phyloP scores from a whole-genome alignment of 30 jellyfish, hydroid and myxozoan species.

The Rhopilema esculentum region DNA sequence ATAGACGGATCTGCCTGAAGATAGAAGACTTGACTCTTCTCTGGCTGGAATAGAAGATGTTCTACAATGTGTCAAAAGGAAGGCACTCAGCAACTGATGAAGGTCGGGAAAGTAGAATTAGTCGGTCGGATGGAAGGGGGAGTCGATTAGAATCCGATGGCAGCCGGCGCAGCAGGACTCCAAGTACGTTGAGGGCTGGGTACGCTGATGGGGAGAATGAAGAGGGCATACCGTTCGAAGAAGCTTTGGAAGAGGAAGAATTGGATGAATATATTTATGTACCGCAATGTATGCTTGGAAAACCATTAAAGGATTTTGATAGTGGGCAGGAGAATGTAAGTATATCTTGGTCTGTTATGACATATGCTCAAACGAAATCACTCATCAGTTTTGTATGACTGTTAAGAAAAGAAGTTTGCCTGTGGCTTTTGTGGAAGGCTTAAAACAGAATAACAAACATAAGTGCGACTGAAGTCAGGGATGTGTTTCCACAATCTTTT shows the following conservation, averaged over 20 bases:
- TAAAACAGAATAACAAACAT: constrained; percentile 45
- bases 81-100: constrained; percentile 68
- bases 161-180: constrained; percentile 77
- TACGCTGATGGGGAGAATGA: constrained; percentile 67
- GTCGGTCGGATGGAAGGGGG: constrained; percentile 88
- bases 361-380: background rate
- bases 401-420: background rate
- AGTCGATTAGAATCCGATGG: constrained; percentile 77
- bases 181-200: constrained; percentile 78
- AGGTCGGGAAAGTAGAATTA: constrained; percentile 78
- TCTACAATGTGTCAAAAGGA: constrained; percentile 91
- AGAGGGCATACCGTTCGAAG: constrained; percentile 50
- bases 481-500: constrained; percentile 2
- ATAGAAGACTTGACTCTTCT: background rate
- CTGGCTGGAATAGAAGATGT: constrained; percentile 56
- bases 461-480: constrained; percentile 7
- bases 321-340: constrained; percentile 95
- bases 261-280: constrained; percentile 76
- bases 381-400: background rate
- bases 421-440: constrained; percentile 21
- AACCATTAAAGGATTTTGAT: constrained; percentile 95
- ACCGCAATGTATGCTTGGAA: constrained; percentile 97
- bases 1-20: background rate
- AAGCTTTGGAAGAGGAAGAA: constrained; percentile 72
- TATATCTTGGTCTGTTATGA: background rate